Base-by-base conservation (phyloP, 2,113 vertebrate species). In the Rhadina sibilatrix region DNA sequence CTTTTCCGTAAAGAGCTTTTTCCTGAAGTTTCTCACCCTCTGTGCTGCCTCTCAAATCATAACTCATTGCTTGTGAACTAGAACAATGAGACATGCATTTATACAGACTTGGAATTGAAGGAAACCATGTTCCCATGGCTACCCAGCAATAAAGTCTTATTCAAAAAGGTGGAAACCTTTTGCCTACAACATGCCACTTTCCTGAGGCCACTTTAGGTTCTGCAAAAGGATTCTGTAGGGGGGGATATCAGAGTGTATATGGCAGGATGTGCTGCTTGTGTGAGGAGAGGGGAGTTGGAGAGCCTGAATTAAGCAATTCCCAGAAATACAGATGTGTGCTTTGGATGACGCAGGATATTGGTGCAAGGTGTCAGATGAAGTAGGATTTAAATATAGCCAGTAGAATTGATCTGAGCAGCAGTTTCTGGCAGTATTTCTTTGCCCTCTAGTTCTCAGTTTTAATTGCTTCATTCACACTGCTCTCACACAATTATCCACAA, bases 231-330 rank as follows among this genome's bases (percentile, higher is more conserved):
- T 86, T 96, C 40, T 46, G 15, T 37, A 30, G 57, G 15, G 65
- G 3, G 15, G 9, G 4, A n/a, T 60, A 40, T 46, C 31, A 42
- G 35, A 65, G 15, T 1, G 2, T 1, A 3, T 0, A 0, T 47
- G 57, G 33, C 33, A 70, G 22, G 24, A 28, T 33, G 17, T 87
- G 42, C 50, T 78, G 31, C 49, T 47, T 52, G 11, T 10, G 3
- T 74, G 54, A 87, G 57, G 33, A 56, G 30, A 89, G 82, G 28
- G n/a, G 35, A 65, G 38, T 18, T 65, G 49, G 60, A 59, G 35
- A 89, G n/a, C 7, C n/a, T 76, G 85, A 90, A 66, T 86, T 15
- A 83, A 86, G n/a, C 54, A 49, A 24, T 69, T 88, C 54, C 25
- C 66, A 88, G 79, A 93, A 90, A 77, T 33, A 61, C 9, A 12